Evolutionary conservation across 2,797 vertebrate species (phyloP).

Genomic region (Huso huso): DNA sequence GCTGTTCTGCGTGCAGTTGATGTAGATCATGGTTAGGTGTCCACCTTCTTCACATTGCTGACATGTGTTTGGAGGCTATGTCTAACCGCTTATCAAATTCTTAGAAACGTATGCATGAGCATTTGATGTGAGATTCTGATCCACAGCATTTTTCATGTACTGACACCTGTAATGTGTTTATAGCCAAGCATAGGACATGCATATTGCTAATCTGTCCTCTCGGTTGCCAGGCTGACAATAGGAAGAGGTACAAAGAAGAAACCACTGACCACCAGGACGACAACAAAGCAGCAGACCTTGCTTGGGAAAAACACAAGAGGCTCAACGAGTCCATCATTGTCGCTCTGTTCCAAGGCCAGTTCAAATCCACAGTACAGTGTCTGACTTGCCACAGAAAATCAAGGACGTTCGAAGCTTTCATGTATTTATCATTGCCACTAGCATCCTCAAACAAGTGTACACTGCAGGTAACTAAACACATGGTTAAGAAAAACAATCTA

Average conservation of each 20-base stretch:
- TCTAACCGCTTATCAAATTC: too few relatives aligned
- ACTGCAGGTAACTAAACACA: slow-evolving; percentile 68
- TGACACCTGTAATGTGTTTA: too few relatives aligned
- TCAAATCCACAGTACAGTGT: slow-evolving; percentile 96
- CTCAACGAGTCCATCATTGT: slow-evolving; percentile 96
- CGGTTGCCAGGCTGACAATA: slow-evolving; percentile 78
- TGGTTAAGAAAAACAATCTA: too few relatives aligned
- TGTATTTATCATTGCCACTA: slow-evolving; percentile 88
- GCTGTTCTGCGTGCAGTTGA: too few relatives aligned
- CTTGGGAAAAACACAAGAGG: slow-evolving; percentile 91
- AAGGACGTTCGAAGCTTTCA: slow-evolving; percentile 93
- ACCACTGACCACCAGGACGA: slow-evolving; percentile 87
- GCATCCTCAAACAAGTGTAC: slow-evolving; percentile 89
- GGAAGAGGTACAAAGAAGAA: slow-evolving; percentile 90
- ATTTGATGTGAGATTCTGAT: too few relatives aligned
- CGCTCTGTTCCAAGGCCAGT: slow-evolving; percentile 92
- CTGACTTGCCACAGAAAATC: slow-evolving; percentile 89
- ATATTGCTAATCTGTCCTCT: too few relatives aligned
- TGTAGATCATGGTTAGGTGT: too few relatives aligned
- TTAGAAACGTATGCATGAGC: too few relatives aligned
- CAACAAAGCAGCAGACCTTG: slow-evolving; percentile 72
- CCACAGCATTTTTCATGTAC: too few relatives aligned
- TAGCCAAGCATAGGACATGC: too few relatives aligned
- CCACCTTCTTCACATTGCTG: too few relatives aligned
- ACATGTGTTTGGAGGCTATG: too few relatives aligned